phyloP scores from a whole-genome alignment of 2,113 vertebrate species.

The Chaetura pelagica region DNA sequence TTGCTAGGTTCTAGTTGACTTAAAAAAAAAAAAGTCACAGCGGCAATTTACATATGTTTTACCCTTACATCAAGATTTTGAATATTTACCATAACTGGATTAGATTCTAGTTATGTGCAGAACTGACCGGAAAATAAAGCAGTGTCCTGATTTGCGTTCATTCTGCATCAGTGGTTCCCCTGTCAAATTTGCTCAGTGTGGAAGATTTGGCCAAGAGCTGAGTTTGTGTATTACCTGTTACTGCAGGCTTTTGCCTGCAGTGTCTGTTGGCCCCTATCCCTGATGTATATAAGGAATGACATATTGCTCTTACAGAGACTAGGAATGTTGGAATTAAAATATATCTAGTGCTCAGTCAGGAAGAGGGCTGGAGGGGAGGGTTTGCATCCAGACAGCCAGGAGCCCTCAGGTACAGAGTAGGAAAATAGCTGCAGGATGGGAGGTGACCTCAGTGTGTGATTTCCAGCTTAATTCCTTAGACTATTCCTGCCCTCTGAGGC shows the following conservation, averaged over 20 bases:
- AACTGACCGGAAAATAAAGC: conserved; percentile 42
- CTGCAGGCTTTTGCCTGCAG: conserved; percentile 21
- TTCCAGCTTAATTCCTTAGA: not conserved
- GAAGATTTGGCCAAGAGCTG: not conserved
- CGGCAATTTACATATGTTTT: conserved; percentile 44
- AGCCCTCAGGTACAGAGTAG: not conserved
- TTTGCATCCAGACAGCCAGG: not conserved
- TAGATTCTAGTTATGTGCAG: conserved; percentile 30
- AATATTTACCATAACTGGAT: conserved; percentile 48
- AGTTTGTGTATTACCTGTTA: conserved; percentile 35
- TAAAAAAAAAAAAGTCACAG: not conserved
- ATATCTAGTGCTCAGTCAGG: not conserved
- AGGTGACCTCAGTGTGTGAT: not conserved
- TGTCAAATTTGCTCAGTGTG: conserved; percentile 28
- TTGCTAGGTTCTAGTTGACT: not conserved
- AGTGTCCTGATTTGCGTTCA: conserved; percentile 38
- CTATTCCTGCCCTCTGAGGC: not conserved
- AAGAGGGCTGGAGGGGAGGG: not conserved
- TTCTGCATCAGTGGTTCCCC: conserved; percentile 28
- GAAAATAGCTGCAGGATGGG: not conserved
- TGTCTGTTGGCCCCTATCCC: not conserved
- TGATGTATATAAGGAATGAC: not conserved
- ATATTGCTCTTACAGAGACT: not conserved
- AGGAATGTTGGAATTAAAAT: not conserved
- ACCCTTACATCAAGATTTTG: not conserved